Evolutionary conservation across 2,113 vertebrate species (phyloP).

Genomic region (Callorhinus ursinus): DNA sequence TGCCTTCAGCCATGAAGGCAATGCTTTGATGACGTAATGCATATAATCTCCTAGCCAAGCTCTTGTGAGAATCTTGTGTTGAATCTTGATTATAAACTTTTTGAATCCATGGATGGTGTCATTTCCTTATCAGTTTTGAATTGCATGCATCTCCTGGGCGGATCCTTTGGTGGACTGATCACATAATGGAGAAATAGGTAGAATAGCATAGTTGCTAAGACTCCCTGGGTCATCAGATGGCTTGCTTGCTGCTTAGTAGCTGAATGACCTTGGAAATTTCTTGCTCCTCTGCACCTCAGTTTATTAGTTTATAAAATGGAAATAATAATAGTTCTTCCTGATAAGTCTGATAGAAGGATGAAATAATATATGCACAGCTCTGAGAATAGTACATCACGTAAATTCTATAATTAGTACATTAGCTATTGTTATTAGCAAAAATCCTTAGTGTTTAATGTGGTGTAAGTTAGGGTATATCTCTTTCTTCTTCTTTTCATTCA

Average conservation of each 20-base stretch:
- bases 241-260: not conserved
- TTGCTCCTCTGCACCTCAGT: not conserved
- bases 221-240: not conserved
- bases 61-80: not conserved
- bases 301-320: slow-evolving; percentile 4
- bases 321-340: slow-evolving; percentile 13
- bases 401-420: not conserved
- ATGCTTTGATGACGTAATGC: not conserved
- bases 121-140: not conserved
- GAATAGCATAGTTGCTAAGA: not conserved
- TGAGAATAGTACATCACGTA: not conserved
- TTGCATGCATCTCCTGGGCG: not conserved
- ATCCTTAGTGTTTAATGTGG: not conserved
- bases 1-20: not conserved
- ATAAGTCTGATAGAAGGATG: not conserved
- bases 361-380: not conserved
- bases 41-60: not conserved
- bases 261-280: not conserved
- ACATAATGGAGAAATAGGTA: not conserved
- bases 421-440: not conserved
- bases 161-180: not conserved
- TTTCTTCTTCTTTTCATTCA: not conserved
- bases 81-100: not conserved
- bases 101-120: not conserved
- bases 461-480: not conserved